A percentile compares a stretch with the other conserved stretches of the same genome.
phyloP scores from a whole-genome alignment of 53 echinoderm and acorn worm species.

The Crossaster papposus region DNA sequence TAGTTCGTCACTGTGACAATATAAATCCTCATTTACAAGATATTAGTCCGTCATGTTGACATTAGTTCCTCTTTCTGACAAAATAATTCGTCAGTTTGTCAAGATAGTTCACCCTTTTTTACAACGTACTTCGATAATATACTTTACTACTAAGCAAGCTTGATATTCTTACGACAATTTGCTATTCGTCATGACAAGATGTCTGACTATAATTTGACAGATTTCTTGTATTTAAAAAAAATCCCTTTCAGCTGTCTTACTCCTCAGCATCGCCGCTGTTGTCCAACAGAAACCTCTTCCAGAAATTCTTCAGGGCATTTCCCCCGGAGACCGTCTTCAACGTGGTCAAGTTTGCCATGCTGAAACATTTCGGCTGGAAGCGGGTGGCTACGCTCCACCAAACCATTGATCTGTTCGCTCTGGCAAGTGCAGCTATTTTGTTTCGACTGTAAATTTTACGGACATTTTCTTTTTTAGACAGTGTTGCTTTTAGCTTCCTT shows the following conservation, averaged over 20 bases:
- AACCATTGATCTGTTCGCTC: conserved; percentile 78
- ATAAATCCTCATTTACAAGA: no score
- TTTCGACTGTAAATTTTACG: no score
- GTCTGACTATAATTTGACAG: not conserved
- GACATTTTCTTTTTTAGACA: no score
- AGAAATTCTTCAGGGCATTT: conserved; percentile 85
- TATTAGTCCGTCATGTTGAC: no score
- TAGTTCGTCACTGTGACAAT: no score
- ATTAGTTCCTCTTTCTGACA: no score
- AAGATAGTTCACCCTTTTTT: no score
- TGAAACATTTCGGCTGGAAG: conserved; percentile 85
- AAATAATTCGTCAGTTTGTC: no score
- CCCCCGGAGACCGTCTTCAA: conserved; percentile 91
- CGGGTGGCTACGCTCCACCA: conserved; percentile 87
- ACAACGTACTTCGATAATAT: no score
- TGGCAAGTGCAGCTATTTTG: conserved; percentile 71
- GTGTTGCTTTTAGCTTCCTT: no score
- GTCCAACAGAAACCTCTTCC: conserved; percentile 81
- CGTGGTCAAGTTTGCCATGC: conserved; percentile 90
- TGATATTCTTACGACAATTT: no score
- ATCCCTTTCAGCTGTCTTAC: conserved; percentile 73
- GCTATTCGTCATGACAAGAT: not conserved
- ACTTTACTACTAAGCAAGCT: no score
- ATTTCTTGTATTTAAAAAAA: not conserved
- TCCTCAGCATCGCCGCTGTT: conserved; percentile 88